Evolutionary conservation across 2,113 vertebrate genomes (phyloP), one percentile per base, ranked within the genome.

Genomic region (Spermophilus dauricus): DNA sequence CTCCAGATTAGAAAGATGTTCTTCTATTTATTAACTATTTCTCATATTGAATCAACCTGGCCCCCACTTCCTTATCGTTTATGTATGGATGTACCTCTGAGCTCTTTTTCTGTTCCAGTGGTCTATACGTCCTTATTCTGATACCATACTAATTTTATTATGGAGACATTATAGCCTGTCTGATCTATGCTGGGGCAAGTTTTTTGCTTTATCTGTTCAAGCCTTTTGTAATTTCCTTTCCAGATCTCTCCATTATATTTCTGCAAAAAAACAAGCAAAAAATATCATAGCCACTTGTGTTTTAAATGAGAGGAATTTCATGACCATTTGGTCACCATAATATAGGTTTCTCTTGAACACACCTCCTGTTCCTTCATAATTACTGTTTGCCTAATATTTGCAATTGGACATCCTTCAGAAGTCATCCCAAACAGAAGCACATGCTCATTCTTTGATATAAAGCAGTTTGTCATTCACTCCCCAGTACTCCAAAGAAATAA

Each of bases 291-390:
- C 42, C 82, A 72, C 45, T 56, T 89, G 37, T 56, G 73, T 80
- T 84, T 91, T 76, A 81, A 82, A 48, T 73, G 87, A 94, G 26
- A 90, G 26, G 37, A 92, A 53, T 72, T 77, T 86, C 61, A 30
- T 7, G 82, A 37, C 12, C 30, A 28, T n/a, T 85, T n/a, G 11
- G 34, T 76, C 45, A 80, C 7, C 26, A 82, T 24, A 91, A 2
- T 53, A 45, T 81, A 45, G 65, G 13, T 92, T 92, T 58, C 86
- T 83, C 75, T 78, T 45, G 8, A 56, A 56, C 63, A 90, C 26
- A 67, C 2, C 32, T 69, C 37, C 70, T 89, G 4, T 65, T 91
- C 83, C 53, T 72, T 89, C 45, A 26, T 30, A 58, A 61, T 24
- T 87, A 67, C 12, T 39, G 30, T 72, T 87, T 90, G 45, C 34